Conservation (phyloP, 2,888 invertebrate species). For the Arctia plantaginis region DNA sequence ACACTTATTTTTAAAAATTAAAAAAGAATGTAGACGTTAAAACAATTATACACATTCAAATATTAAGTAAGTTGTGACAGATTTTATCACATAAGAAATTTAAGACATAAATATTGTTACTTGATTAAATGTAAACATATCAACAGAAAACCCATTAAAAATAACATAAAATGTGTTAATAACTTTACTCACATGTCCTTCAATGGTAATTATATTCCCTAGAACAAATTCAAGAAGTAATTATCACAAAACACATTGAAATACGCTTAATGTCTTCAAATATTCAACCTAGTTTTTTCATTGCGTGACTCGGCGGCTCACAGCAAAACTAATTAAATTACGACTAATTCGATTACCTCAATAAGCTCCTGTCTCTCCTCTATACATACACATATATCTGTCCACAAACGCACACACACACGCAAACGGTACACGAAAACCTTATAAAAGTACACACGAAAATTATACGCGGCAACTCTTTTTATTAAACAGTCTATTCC, state of each 20-base stretch:
- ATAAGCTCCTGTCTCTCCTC: slow-evolving; percentile 66
- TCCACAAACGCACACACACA: slow-evolving; percentile 25
- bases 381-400: slow-evolving; percentile 54
- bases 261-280: slow-evolving; percentile 46
- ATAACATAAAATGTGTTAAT: neutral
- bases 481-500: slow-evolving; percentile 16
- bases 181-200: slow-evolving; percentile 20
- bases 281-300: slow-evolving; percentile 60
- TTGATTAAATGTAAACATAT: neutral
- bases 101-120: neutral
- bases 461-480: slow-evolving; percentile 37
- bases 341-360: slow-evolving; percentile 79
- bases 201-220: neutral
- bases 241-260: slow-evolving; percentile 39
- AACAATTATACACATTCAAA: no score
- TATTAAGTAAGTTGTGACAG: neutral
- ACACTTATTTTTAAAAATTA: neutral
- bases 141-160: neutral
- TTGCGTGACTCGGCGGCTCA: slow-evolving; percentile 59
- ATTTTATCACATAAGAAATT: neutral
- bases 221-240: slow-evolving; percentile 31
- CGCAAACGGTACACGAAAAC: slow-evolving; percentile 24
- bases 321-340: slow-evolving; percentile 80
- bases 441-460: slow-evolving; percentile 18
- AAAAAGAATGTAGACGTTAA: neutral